Percentiles rank a stretch among this genome's conserved stretches.
These are phyloP conservation scores for Chauna torquata DNA, from an alignment of 2,113 vertebrate species.

Conservation along the genomic window DNA sequence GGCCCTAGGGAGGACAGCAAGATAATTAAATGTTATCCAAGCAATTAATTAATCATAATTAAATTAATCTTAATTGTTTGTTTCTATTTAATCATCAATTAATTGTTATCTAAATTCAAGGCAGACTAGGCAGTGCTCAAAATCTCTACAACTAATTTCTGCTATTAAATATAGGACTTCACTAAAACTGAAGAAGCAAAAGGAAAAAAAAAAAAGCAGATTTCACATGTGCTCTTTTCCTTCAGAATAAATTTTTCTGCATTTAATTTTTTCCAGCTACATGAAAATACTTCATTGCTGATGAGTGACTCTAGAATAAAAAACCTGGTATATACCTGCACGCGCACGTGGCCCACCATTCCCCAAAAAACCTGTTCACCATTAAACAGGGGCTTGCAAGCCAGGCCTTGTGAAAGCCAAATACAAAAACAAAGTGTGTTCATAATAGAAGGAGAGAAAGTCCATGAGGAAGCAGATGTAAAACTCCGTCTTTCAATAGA, in stretches of 20 bases:
- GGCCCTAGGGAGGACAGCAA: background rate
- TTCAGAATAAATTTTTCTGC: background rate
- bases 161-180: background rate
- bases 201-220: background rate
- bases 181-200: background rate
- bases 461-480: background rate
- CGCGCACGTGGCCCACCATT: rapidly evolving
- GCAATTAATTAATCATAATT: background rate
- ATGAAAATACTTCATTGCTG: background rate
- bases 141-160: background rate
- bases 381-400: background rate
- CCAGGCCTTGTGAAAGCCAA: background rate
- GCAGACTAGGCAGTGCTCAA: background rate
- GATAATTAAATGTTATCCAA: background rate
- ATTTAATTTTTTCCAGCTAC: background rate
- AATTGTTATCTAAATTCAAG: background rate
- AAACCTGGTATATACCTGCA: background rate
- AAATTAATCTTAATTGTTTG: background rate
- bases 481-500: background rate
- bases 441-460: background rate
- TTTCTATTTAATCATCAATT: background rate
- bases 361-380: background rate
- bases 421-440: background rate
- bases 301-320: background rate
- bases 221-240: background rate